Evolutionary conservation across 2,888 invertebrate genomes (phyloP).

Genomic region (Papilio protenor): DNA sequence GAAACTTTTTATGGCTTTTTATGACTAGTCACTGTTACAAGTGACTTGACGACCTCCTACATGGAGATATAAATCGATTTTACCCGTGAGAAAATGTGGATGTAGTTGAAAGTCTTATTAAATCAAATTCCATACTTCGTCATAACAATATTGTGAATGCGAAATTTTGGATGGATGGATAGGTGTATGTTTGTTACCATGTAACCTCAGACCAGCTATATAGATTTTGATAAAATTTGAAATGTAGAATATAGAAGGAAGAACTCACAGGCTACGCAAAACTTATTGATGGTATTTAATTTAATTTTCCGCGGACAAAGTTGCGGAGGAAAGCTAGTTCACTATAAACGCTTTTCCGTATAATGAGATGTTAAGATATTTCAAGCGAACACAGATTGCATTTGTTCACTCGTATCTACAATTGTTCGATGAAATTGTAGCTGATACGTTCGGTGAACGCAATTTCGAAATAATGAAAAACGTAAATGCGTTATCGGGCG

Average conservation of each 20-base stretch:
- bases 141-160: too few relatives aligned
- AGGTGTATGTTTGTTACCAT: too few relatives aligned
- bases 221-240: too few relatives aligned
- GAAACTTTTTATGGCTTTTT: not conserved
- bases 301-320: too few relatives aligned
- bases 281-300: too few relatives aligned
- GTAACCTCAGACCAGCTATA: too few relatives aligned
- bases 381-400: slow-evolving; percentile 34
- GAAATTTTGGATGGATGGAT: too few relatives aligned
- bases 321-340: not conserved
- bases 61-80: not conserved
- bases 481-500: slow-evolving; percentile 21
- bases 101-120: not conserved
- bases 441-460: slow-evolving; percentile 34
- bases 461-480: slow-evolving; percentile 34
- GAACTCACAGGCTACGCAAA: too few relatives aligned
- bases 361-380: slow-evolving; percentile 33
- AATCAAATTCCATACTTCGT: too few relatives aligned
- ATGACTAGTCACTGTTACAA: not conserved
- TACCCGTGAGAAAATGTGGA: not conserved
- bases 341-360: not conserved
- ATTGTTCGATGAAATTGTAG: slow-evolving; percentile 31
- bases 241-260: too few relatives aligned
- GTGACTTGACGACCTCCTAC: not conserved
- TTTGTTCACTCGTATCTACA: slow-evolving; percentile 29